These are phyloP conservation scores for Lasius fuliginosus DNA, from an alignment of 2,888 invertebrate species.

Conservation along the genomic window DNA sequence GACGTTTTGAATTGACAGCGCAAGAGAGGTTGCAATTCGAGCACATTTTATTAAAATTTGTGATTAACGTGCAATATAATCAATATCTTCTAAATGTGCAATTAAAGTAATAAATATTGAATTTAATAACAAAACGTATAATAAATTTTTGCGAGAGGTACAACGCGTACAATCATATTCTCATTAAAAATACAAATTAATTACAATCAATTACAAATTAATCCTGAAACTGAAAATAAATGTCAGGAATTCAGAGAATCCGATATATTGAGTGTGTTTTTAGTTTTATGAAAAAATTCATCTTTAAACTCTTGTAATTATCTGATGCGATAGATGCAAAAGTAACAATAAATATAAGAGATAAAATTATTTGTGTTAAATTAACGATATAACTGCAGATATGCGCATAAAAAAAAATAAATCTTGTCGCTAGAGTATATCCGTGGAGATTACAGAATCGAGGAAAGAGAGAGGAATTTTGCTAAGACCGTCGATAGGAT, in stretches of 20 bases:
- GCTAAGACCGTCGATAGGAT: neutral
- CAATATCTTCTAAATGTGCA: neutral
- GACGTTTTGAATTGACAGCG: slow-evolving; percentile 34
- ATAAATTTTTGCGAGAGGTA: neutral
- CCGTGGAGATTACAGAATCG: neutral
- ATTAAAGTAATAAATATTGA: neutral
- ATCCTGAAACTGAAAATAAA: neutral
- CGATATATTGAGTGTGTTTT: neutral
- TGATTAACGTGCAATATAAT: neutral
- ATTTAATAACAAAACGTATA: neutral
- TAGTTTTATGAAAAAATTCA: neutral
- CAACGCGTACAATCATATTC: neutral
- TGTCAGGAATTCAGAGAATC: neutral
- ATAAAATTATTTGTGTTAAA: neutral
- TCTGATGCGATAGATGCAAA: neutral
- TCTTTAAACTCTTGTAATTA: neutral
- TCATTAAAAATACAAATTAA: neutral
- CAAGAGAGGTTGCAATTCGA: slow-evolving; percentile 3
- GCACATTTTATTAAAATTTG: slow-evolving; percentile 7
- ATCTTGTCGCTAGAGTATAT: slow-evolving; percentile 3
- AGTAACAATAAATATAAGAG: neutral
- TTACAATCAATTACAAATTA: neutral
- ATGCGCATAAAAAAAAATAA: neutral
- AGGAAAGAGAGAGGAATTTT: neutral
- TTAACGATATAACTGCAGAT: neutral